Evolutionary conservation across 2,113 vertebrate genomes (phyloP).

Genomic region (Chaetodon auriga): DNA sequence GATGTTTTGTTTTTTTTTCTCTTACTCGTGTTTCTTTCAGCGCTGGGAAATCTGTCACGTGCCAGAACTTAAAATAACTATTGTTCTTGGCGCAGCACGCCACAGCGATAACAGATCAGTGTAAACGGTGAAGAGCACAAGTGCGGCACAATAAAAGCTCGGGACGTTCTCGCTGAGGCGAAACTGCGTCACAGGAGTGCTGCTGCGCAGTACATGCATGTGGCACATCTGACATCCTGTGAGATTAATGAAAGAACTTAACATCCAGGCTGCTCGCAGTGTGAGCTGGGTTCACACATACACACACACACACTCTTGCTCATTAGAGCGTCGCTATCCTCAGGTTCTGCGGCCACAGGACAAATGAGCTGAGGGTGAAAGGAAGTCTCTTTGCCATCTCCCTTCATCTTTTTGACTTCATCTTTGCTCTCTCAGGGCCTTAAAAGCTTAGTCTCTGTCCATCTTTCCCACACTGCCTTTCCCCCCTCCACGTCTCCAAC

Average conservation of each 20-base stretch:
- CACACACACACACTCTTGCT: constrained; percentile 27
- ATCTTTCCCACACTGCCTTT: constrained; percentile 36
- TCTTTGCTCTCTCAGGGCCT: constrained; percentile 15
- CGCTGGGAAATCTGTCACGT: constrained; percentile 6
- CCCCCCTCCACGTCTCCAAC: constrained; percentile 4
- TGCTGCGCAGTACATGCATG: constrained; percentile 14
- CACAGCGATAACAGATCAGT: background rate
- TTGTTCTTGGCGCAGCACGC: background rate
- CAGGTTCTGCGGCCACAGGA: constrained; percentile 41
- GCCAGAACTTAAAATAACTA: constrained; percentile 27
- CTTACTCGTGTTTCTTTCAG: constrained; percentile 4
- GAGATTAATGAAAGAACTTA: constrained; percentile 40
- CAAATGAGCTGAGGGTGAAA: constrained; percentile 53
- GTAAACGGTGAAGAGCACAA: constrained; percentile 1
- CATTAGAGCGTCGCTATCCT: constrained; percentile 58
- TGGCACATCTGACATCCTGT: constrained; percentile 30
- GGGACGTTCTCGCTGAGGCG: background rate
- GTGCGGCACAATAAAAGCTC: background rate
- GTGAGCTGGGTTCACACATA: constrained; percentile 15
- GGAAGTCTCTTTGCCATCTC: constrained; percentile 40
- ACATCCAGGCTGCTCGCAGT: background rate
- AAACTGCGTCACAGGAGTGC: constrained; percentile 9
- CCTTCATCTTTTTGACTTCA: constrained; percentile 55
- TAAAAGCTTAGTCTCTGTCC: constrained; percentile 40
- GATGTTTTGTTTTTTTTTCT: constrained; percentile 4